Percentiles rank a stretch among this genome's conserved stretches.
phyloP scores from a whole-genome alignment of 2,888 invertebrate genomes.

The Ennomos erosarius region DNA sequence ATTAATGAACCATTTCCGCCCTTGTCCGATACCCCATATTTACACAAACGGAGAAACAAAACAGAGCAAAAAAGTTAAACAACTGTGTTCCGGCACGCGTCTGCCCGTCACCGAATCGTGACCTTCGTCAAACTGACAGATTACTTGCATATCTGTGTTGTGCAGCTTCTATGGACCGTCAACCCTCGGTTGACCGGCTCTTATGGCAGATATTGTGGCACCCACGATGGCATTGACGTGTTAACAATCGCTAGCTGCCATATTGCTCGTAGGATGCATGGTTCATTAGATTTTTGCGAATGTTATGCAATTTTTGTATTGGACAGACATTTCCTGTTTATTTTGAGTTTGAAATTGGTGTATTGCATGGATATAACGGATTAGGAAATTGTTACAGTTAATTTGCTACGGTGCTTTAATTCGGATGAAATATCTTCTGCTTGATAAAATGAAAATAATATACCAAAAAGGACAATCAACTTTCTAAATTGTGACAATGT shows the following conservation, averaged over 20 bases:
- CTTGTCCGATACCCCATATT: constrained; percentile 41
- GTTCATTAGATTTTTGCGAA: constrained; percentile 27
- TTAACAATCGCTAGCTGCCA: constrained; percentile 14
- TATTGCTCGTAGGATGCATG: constrained; percentile 27
- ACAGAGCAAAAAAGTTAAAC: constrained; percentile 54
- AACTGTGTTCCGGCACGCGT: constrained; percentile 75
- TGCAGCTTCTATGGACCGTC: constrained; percentile 55
- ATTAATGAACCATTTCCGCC: constrained; percentile 32
- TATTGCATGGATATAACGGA: constrained; percentile 7
- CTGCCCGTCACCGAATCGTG: constrained; percentile 53
- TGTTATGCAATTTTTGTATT: constrained; percentile 28
- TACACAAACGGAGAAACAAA: constrained; percentile 45
- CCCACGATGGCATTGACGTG: constrained; percentile 15
- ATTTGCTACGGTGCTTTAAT: too few relatives aligned
- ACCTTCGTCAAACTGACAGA: constrained; percentile 83
- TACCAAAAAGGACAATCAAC: too few relatives aligned
- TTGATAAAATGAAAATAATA: too few relatives aligned
- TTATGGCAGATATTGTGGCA: constrained; percentile 24
- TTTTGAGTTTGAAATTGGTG: constrained; percentile 4
- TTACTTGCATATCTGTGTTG: constrained; percentile 73
- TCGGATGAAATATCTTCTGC: too few relatives aligned
- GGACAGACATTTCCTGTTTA: constrained; percentile 31
- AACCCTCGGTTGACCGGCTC: constrained; percentile 1
- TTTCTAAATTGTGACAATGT: too few relatives aligned
- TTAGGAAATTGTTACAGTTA: neutral